Base-by-base conservation (phyloP, 2,113 vertebrate genomes). In the Anseranas semipalmata region DNA sequence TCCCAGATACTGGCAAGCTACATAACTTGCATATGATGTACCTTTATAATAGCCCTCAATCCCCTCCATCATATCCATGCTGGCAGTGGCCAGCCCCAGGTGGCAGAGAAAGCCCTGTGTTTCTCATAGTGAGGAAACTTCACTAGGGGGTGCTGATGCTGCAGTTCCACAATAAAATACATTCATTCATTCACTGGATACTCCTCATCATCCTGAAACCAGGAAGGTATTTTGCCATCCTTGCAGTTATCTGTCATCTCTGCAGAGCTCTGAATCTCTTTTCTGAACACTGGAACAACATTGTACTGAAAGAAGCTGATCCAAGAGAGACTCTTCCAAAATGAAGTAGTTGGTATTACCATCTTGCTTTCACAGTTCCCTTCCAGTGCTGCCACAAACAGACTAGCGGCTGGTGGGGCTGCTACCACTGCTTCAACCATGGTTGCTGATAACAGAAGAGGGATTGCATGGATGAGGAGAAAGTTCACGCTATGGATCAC, bases 91-190 rank as follows among this genome's bases (percentile, higher is more conserved):
- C 22, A 35, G 53, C 3, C n/a, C 45, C 52, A 14, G 45, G 4
- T 0, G 6, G 41, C 32, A 19, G 17, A 0, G 11, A 22, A 17
- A 72, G 35, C 33, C 68, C 15, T 7, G 1, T 1, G 1, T 45
- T 22, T 20, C 59, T 55, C 10, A 28, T 5, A 28, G 9, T 0
- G 7, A 79, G 32, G n/a, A 55, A 78, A 50, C 35, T n/a, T 43
- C 30, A 43, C 4, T 37, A 0, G 0, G 4, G 19, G 12, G 6
- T 37, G 70, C 41, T 75, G 55, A 8, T 24, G 59, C 11, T 59
- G 58, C 9, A 28, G 33, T 46, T 60, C 21, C 52, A 9, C 20
- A 22, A 14, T 15, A 45, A 76, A 14, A 65, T 30, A 46, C 28
- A 6, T 48, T 72, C 18, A 2, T 33, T 59, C 7, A 1, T 59